Base-by-base conservation (phyloP, 2,113 vertebrate species). In the Clupea harengus region DNA sequence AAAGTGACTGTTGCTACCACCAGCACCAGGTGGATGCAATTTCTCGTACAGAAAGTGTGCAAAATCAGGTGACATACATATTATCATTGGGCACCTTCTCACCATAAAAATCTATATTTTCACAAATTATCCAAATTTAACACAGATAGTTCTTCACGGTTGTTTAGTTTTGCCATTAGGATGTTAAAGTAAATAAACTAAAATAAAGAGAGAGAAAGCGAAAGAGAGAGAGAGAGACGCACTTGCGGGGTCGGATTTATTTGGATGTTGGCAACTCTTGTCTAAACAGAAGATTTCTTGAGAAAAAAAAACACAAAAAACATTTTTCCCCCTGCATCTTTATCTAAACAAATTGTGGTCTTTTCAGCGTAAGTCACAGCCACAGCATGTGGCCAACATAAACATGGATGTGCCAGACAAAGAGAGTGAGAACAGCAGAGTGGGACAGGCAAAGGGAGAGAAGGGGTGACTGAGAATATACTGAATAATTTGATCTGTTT, bases 261-360 rank as follows among this genome's bases (percentile, higher is more conserved):
- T 92, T 92, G 88, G 88, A 86, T 81, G 88, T 46, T 57, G 81
- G 89, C 90, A 90, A 85, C 88, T 88, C 88, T 88, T 83, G 50
- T 88, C 45, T 93, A 94, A 94, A 94, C 92, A 94, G 2, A 57
- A 83, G 85, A 67, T n/a, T 82, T 90, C 91, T 90, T 88, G 89
- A 89, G 85, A 44, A 47, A 52, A 49, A 91, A 90, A 83, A 88
- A 83, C 87, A 91, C 91, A 39, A 39, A 39, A 2, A 1, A 39
- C 86, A 91, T 86, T 88, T 91, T 89, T 86, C 87, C 86, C n/a
- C 28, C 83, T 22, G 13, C 81, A 86, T 89, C 89, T 88, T 88
- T 91, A 86, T 90, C 75, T 83, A 87, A 92, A 88, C 81, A 85
- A 84, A 85, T 89, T 86, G 85, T 78, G 44, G 84, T 87, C 86